A percentile compares a stretch with the other conserved stretches of the same genome.
Evolutionary conservation across 1,140 invertebrate genomes (phyloP).

Genomic region (Sitobion miscanthi): DNA sequence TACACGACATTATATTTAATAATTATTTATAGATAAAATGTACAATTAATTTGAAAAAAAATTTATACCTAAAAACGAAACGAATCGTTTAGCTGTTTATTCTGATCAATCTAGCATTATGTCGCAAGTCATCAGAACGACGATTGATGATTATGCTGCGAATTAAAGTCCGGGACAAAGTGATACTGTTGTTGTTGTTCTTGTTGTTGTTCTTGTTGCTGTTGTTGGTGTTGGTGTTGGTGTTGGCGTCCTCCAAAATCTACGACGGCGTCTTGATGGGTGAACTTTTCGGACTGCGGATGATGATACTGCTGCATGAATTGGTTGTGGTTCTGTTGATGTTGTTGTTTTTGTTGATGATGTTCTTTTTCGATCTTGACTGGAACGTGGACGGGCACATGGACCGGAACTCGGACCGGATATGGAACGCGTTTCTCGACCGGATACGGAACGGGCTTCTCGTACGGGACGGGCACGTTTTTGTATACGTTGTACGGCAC

Average conservation of each 20-base stretch:
- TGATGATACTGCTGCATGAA: not conserved
- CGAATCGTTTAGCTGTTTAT: not conserved
- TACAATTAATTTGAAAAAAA: no score
- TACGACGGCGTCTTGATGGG: not conserved
- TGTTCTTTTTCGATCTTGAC: not conserved
- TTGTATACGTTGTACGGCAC: conserved; percentile 72
- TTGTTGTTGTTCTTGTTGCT: not conserved
- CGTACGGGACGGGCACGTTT: conserved; percentile 74
- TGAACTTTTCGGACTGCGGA: conserved; percentile 1
- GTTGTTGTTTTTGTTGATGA: not conserved
- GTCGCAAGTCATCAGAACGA: not conserved
- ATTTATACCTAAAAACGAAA: not conserved
- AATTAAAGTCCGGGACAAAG: not conserved
- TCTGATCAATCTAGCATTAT: not conserved
- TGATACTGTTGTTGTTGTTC: not conserved
- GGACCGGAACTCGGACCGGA: conserved; percentile 75
- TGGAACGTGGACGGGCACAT: conserved; percentile 69
- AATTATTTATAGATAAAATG: no score
- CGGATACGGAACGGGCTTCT: conserved; percentile 75
- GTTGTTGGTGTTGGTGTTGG: not conserved
- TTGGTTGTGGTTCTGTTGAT: not conserved
- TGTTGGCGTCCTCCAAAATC: not conserved
- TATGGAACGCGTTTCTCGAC: conserved; percentile 76
- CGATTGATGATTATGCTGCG: not conserved
- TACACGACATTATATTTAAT: no score